phyloP scores from a whole-genome alignment of 2,113 vertebrate genomes.

The Mystacornis crossleyi region DNA sequence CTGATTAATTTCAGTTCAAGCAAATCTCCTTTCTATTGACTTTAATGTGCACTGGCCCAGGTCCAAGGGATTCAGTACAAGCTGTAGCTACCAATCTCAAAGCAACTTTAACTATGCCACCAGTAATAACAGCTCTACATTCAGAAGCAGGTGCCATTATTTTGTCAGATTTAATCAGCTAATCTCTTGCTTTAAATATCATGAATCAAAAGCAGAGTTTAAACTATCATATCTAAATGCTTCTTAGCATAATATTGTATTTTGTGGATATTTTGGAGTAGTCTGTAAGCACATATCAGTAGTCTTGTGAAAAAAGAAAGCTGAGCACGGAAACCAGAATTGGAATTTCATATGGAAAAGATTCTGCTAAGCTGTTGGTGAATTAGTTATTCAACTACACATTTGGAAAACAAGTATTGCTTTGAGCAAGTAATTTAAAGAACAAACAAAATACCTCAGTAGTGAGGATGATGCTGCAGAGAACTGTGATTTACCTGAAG shows the following conservation, averaged over 20 bases:
- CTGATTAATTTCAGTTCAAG: background rate
- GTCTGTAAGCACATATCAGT: background rate
- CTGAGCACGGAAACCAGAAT: background rate
- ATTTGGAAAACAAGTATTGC: conserved; percentile 21
- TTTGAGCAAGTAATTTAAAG: conserved; percentile 35
- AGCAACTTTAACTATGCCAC: background rate
- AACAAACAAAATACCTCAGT: conserved; percentile 24
- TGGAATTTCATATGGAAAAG: background rate
- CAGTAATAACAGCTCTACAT: background rate
- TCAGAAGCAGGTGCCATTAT: background rate
- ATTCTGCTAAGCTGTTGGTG: background rate
- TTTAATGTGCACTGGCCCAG: background rate
- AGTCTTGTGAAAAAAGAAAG: background rate
- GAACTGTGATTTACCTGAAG: conserved; percentile 35
- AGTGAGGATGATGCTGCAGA: background rate
- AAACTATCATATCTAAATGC: background rate
- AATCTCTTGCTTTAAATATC: background rate
- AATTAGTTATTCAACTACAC: conserved; percentile 1
- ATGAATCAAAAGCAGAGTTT: background rate
- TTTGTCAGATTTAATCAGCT: background rate
- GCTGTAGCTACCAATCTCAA: background rate
- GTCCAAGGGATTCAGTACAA: background rate
- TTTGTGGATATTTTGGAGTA: background rate
- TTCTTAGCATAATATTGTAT: background rate
- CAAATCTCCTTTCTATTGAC: background rate